Evolutionary conservation across 2,888 invertebrate genomes (phyloP).

Genomic region (Phortica okadai): DNA sequence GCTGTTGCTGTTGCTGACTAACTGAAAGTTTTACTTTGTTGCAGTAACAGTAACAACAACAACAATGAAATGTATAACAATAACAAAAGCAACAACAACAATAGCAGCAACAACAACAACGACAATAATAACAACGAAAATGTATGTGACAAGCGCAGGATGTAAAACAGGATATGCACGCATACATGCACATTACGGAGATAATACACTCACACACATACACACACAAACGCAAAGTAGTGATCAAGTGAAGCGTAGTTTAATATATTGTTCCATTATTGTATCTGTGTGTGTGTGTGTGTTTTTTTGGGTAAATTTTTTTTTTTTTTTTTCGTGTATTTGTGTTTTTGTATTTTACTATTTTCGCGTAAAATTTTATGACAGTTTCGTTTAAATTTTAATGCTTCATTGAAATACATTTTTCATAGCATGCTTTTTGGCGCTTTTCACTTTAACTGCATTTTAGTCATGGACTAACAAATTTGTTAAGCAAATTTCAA

Average conservation of each 20-base stretch:
- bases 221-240: slow-evolving; percentile 30
- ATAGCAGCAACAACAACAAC: slow-evolving; percentile 4
- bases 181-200: not conserved
- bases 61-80: slow-evolving; percentile 1
- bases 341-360: not conserved
- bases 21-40: slow-evolving; percentile 7
- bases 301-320: not conserved
- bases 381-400: not conserved
- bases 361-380: not conserved
- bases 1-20: not conserved
- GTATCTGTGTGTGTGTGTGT: not conserved
- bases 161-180: slow-evolving; percentile 42
- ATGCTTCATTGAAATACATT: not conserved
- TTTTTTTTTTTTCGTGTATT: too few species aligned
- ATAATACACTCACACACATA: slow-evolving; percentile 42
- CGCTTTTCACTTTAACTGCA: not conserved
- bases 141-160: slow-evolving; percentile 62
- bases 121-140: slow-evolving; percentile 28
- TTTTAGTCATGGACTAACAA: not conserved
- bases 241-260: not conserved
- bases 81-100: slow-evolving; percentile 63
- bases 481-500: slow-evolving; percentile 24
- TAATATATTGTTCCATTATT: too few species aligned
- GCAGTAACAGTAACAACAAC: slow-evolving; percentile 10
- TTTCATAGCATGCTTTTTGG: not conserved